A percentile compares a stretch with the other conserved stretches of the same genome.
phyloP scores from a whole-genome alignment of 2,113 vertebrate species.

The Brachyhypopomus gauderio region DNA sequence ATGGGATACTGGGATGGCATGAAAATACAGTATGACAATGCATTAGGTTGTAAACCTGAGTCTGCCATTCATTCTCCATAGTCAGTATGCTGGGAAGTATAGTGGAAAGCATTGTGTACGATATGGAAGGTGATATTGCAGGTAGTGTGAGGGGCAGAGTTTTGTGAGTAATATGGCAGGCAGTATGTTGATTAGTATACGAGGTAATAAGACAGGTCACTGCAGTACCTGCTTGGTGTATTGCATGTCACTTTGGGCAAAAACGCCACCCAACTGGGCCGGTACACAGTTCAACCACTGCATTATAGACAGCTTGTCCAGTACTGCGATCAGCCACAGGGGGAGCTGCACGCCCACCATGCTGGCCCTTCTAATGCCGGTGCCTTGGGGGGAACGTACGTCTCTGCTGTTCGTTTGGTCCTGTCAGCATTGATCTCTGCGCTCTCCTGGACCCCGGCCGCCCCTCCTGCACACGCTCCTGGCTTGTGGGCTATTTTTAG shows the following conservation, averaged over 20 bases:
- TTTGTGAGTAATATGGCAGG: no score
- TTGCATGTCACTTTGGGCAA: not conserved
- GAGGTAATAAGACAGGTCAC: no score
- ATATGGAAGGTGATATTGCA: no score
- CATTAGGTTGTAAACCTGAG: not conserved
- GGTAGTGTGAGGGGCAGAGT: no score
- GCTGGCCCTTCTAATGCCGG: not conserved
- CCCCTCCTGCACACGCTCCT: slow-evolving; percentile 12
- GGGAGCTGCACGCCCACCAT: not conserved
- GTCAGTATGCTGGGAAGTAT: not conserved
- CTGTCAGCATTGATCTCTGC: slow-evolving; percentile 37
- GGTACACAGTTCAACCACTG: no score
- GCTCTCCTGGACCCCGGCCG: not conserved
- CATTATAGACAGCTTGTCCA: not conserved
- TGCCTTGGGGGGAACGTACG: slow-evolving; percentile 10
- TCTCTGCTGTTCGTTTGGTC: slow-evolving; percentile 34
- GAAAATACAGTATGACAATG: slow-evolving; percentile 22
- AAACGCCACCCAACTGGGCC: slow-evolving; percentile 14
- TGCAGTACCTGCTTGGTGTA: not conserved
- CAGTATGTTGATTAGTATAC: no score
- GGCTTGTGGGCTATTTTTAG: slow-evolving; percentile 26
- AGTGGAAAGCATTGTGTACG: no score
- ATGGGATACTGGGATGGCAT: slow-evolving; percentile 29
- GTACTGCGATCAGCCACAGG: not conserved
- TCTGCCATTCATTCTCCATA: not conserved